Conservation (phyloP, 2,888 invertebrate genomes). For the Polydrusus pterygomalis region DNA sequence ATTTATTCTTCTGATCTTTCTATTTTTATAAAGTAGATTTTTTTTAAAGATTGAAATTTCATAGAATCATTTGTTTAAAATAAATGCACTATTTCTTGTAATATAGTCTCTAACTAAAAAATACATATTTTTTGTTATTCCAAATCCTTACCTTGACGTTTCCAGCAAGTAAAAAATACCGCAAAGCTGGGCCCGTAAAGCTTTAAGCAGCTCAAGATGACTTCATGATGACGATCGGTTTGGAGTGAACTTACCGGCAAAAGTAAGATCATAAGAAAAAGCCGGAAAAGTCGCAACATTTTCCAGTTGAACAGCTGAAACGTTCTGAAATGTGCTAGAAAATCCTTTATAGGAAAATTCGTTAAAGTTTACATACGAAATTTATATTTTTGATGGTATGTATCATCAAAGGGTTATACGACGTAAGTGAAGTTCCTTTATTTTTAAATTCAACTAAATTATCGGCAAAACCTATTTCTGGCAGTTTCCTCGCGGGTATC, state of each 20-base stretch:
- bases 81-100: too few relatives aligned
- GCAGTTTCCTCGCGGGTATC: too few relatives aligned
- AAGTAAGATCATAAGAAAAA: conserved; percentile 29
- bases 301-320: neutral
- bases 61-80: too few relatives aligned
- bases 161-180: conserved; percentile 52
- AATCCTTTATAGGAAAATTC: neutral
- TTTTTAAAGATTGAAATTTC: too few relatives aligned
- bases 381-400: neutral
- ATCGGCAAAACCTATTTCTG: too few relatives aligned
- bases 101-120: conserved; percentile 17
- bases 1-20: too few relatives aligned
- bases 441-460: neutral
- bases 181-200: conserved; percentile 44
- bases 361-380: neutral
- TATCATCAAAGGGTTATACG: neutral
- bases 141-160: conserved; percentile 47
- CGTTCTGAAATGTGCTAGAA: neutral
- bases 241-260: conserved; percentile 22
- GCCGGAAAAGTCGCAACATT: conserved; percentile 29
- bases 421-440: neutral
- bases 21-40: too few relatives aligned
- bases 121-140: neutral
- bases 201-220: conserved; percentile 47
- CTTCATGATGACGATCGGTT: conserved; percentile 14